Conservation (phyloP, 2,113 vertebrate genomes). For the Electrona antarctica region DNA sequence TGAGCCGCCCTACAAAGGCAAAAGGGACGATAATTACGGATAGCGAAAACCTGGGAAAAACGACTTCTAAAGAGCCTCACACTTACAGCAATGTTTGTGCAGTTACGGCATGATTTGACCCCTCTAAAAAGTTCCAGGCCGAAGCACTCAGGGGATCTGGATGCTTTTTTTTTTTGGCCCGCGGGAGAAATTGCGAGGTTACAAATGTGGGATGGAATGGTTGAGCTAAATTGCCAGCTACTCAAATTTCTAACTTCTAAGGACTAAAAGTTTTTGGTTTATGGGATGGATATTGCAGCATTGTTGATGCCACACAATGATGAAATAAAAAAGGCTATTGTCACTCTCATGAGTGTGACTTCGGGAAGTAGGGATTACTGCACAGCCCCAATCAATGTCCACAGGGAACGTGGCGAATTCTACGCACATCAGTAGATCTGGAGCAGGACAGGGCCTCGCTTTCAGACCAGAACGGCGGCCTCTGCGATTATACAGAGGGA, state of each 20-base stretch:
- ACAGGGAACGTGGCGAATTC: constrained; percentile 31
- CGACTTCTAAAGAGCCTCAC: neutral
- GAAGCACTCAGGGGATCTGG: too few species aligned
- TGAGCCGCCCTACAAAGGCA: constrained; percentile 69
- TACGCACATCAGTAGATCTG: constrained; percentile 38
- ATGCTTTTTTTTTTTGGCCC: too few species aligned
- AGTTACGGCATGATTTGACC: constrained; percentile 43
- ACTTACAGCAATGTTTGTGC: constrained; percentile 25
- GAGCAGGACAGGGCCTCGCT: neutral
- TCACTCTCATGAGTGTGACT: neutral
- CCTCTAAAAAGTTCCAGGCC: too few species aligned
- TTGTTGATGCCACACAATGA: constrained; percentile 12
- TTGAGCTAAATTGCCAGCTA: too few species aligned
- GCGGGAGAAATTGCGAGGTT: too few species aligned
- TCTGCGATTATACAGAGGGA: neutral
- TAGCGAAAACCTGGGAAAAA: constrained; percentile 21
- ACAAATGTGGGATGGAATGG: too few species aligned
- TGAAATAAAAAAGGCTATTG: constrained; percentile 21
- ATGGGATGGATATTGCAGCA: constrained; percentile 8
- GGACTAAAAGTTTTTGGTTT: neutral
- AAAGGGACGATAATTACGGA: constrained; percentile 69
- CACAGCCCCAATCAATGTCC: constrained; percentile 20
- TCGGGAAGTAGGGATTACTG: neutral
- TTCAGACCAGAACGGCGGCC: too few species aligned
- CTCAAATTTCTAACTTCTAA: too few species aligned